Evolutionary conservation across 2,888 invertebrate genomes (phyloP), one percentile per base, ranked within the genome.

Genomic region (Cheilosia soror): DNA sequence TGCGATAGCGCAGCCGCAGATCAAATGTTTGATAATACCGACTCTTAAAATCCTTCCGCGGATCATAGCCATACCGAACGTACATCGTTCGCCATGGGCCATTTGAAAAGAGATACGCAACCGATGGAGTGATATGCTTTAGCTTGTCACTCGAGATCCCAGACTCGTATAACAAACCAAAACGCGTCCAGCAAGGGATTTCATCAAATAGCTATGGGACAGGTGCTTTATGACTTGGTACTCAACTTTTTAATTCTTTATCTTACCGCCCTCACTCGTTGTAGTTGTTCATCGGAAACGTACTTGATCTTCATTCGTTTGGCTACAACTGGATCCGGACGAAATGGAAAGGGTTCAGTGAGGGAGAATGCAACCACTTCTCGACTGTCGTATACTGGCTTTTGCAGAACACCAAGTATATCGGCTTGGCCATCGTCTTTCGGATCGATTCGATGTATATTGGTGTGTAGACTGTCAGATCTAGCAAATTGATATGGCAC

Each of bases 61-160:
- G 99, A 93, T 99, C 98, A 90, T 97, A 99, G 0, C 98, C 98
- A 89, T 96, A 96, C 88, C 94, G 95, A 0, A 97, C 95, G 97
- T 99, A 99, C 90, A 97, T 94, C 68, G 96, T 94, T 87, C 98
- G 94, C 98, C 98, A 99, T 0, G 98, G 99, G 0, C 99, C 99
- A 84, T 95, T 96, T 69, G 94, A 93, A 91, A 96, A 97, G 90
- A 97, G 97, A 91, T 97, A 96, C 0, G 97, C 97, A 4, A 97
- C 92, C 31, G 96, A 94, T 0, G 99, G 98, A 78, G 98, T 93
- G 13, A 98, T 93, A 75, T 95, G 93, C 92, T 96, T 98, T 0
- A 97, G 89, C 68, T 95, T 94, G 13, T 94, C 94, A 1, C 91
- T 89, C 0, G 94, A 93, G 51, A 95, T 92, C 66, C 95, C 94